These are phyloP conservation scores for Molossus molossus DNA, from an alignment of 2,797 vertebrate species.

Conservation along the genomic window DNA sequence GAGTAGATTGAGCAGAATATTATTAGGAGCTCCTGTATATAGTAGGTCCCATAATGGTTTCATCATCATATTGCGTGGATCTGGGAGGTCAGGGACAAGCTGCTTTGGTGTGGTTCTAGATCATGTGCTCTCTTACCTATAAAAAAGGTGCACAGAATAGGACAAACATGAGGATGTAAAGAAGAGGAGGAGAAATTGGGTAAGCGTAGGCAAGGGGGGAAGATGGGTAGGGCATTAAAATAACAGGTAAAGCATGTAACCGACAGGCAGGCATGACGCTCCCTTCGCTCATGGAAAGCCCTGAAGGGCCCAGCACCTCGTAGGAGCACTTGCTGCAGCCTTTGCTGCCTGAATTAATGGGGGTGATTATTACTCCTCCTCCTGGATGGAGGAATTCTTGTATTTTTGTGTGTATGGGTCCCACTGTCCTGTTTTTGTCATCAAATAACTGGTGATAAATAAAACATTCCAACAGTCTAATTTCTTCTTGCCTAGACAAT, in stretches of 20 bases:
- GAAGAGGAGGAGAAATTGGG: background rate
- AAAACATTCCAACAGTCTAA: slow-evolving; percentile 6
- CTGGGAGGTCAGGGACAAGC: background rate
- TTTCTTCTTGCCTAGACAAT: slow-evolving; percentile 23
- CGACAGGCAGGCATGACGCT: no score
- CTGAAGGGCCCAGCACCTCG: background rate
- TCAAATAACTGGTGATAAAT: slow-evolving; percentile 36
- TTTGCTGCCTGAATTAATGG: background rate
- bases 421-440: background rate
- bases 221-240: background rate
- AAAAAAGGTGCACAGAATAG: background rate
- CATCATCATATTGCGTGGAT: background rate
- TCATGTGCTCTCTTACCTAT: background rate
- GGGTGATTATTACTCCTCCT: background rate
- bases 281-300: background rate
- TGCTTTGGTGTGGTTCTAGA: background rate
- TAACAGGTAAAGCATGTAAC: background rate
- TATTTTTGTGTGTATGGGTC: background rate
- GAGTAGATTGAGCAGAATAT: background rate
- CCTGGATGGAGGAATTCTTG: background rate
- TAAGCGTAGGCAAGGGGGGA: background rate
- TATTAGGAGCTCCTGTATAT: background rate
- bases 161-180: background rate
- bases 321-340: background rate
- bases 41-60: background rate